Base-by-base conservation (phyloP, 2,888 invertebrate genomes). In the Anticlea derivata region DNA sequence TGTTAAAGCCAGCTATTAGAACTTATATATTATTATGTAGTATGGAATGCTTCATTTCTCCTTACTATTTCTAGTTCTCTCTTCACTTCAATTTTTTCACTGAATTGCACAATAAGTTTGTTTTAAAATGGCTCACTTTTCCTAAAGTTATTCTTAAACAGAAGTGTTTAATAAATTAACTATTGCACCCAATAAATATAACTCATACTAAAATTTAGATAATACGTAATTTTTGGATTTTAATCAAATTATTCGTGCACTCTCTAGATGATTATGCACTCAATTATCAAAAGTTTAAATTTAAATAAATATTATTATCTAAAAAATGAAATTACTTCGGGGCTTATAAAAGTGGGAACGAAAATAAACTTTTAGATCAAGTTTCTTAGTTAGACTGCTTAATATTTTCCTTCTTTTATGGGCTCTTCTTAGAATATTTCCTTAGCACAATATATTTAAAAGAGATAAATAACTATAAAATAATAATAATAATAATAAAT, bases 71-170 rank as follows among this genome's bases (percentile, higher is more conserved):
- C 81, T 88, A 86, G 83, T 75, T 78, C 78, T 81, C 75, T 90
- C 75, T 85, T 86, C 88, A 89, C 88, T 80, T 81, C 6, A 73
- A 82, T 82, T 82, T 79, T 86, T 85, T 89, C 87, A 90, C 89
- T 83, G 80, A 83, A 80, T 77, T 86, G 90, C 90, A 90, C 90
- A 85, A 82, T 81, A 84, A 73, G 78, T 86, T 87, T 85, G 75
- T 87, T 87, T 86, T 88, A 89, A 90, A 89, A 90, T 90, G 90
- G 90, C 90, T 90, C 90, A 90, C 90, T 88, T 90, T 89, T 89
- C 88, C 87, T 87, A 74, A 83, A 80, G 72, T 75, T 75, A 68
- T 69, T 77, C 75, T 68, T 68, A 69, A 72, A 78, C 68, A 70
- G 65, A 73, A 76, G 64, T 79, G 78, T 79, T 79, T 63, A 73